Evolutionary conservation across 2,797 vertebrate genomes (phyloP), one percentile per base, ranked within the genome.

Genomic region (Dromococcyx pavoninus): DNA sequence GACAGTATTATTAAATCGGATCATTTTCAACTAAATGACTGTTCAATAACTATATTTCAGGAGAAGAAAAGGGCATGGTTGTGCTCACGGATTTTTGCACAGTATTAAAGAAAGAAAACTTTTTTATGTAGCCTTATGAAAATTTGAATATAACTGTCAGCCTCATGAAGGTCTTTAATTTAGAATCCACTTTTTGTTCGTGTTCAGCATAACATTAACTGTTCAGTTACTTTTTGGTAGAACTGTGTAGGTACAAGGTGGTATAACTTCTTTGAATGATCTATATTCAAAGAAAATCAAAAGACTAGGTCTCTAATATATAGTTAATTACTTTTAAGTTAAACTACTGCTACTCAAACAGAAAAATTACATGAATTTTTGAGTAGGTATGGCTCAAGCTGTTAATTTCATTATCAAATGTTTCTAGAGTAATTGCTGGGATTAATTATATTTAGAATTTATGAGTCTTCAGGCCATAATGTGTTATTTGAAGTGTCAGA

Each of bases 1-100:
- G 53, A 70, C 53, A 79, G 43, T 89, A 32, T 70, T 92, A 93
- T 92, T 93, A 93, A 93, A 91, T 73, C 44, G 61, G 58, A 78
- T 80, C 2, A 81, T 86, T 95, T 93, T 86, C 60, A 78, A 37
- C 53, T 80, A 85, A 91, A 64, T 75, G 25, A 84, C 71, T 94
- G 44, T 88, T 80, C 70, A 61, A 25, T 93, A 85, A 57, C 33
- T 72, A 2, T 93, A 70, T 88, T 89, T 91, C 76, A 90, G 16
- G 5, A 7, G 48, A 75, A 77, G 18, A 58, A 86, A 83, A 80
- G 28, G 35, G 28, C 43, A 66, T 77, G 71, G 10, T 54, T 91
- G 10, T 75, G 30, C 51, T 78, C 43, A 54, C 41, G 83, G 51
- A 80, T 78, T 62, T 75, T 72, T 75, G 32, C 33, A 58, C 22